Evolutionary conservation across 2,888 invertebrate genomes (phyloP).

Genomic region (Blastobasis lacticolella): DNA sequence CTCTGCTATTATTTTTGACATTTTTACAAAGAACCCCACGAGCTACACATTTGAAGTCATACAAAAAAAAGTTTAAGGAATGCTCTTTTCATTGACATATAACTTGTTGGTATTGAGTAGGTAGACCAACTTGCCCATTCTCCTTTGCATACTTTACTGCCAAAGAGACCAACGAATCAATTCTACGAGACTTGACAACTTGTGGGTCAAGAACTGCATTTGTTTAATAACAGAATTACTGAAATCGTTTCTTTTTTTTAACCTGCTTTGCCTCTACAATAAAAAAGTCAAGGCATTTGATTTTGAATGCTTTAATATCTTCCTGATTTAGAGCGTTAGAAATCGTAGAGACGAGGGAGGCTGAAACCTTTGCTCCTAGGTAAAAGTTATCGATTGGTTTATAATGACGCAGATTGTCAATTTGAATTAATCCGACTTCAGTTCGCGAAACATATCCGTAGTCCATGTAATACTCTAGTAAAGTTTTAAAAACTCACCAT

Average conservation of each 20-base stretch:
- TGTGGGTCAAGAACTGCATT: slow-evolving; percentile 1
- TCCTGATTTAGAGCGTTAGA: neutral
- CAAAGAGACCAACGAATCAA: neutral
- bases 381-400: slow-evolving; percentile 7
- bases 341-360: neutral
- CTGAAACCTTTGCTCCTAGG: slow-evolving; percentile 4
- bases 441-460: slow-evolving; percentile 12
- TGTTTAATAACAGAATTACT: slow-evolving; percentile 1
- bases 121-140: no score
- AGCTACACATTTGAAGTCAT: no score
- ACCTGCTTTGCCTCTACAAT: slow-evolving; percentile 8
- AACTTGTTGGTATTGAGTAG: no score
- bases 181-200: neutral
- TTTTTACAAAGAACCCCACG: no score
- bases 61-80: no score
- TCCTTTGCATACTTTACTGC: no score
- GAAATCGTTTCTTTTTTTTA: slow-evolving; percentile 8
- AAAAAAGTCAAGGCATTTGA: slow-evolving; percentile 8
- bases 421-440: slow-evolving; percentile 12
- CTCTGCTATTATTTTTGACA: no score
- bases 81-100: no score
- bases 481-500: slow-evolving; percentile 9
- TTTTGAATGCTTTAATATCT: neutral
- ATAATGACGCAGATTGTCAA: slow-evolving; percentile 6
- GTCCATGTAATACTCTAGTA: slow-evolving; percentile 16